Evolutionary conservation across 1,140 invertebrate species (phyloP).

Genomic region (Akabosia matsudoensis): DNA sequence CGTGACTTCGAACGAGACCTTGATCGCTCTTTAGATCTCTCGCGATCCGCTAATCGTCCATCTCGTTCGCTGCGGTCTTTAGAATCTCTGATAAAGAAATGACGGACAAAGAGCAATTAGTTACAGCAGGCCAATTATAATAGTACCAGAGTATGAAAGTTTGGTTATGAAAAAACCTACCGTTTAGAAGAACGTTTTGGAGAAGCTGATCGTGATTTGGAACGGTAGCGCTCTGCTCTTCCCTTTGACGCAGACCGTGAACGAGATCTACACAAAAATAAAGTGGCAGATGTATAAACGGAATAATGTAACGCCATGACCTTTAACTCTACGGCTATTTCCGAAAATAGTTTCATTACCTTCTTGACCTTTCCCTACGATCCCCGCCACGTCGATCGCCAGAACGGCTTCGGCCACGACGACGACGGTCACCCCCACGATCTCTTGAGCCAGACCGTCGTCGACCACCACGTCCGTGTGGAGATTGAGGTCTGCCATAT

Average conservation of each 20-base stretch:
- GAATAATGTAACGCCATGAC: too few species aligned
- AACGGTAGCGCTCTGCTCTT: not conserved
- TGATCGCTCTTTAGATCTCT: constrained; percentile 28
- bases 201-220: not conserved
- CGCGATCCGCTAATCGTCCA: constrained; percentile 15
- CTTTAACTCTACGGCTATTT: too few species aligned
- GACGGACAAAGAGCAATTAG: not conserved
- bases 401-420: not conserved
- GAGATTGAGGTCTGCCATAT: constrained; percentile 43
- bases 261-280: not conserved
- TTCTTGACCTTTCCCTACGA: constrained; percentile 1
- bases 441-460: constrained; percentile 31
- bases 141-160: too few species aligned
- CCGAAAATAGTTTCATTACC: not conserved
- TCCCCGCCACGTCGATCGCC: not conserved
- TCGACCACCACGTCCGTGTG: constrained; percentile 32
- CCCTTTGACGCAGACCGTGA: not conserved
- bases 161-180: too few species aligned
- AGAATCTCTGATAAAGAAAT: constrained; percentile 4
- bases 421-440: constrained; percentile 11
- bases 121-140: too few species aligned
- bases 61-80: not conserved
- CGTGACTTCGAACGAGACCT: constrained; percentile 34
- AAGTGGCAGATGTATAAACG: not conserved
- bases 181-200: not conserved